Evolutionary conservation across 2,797 vertebrate genomes (phyloP), one percentile per base, ranked within the genome.

Genomic region (Oophaga sylvatica): DNA sequence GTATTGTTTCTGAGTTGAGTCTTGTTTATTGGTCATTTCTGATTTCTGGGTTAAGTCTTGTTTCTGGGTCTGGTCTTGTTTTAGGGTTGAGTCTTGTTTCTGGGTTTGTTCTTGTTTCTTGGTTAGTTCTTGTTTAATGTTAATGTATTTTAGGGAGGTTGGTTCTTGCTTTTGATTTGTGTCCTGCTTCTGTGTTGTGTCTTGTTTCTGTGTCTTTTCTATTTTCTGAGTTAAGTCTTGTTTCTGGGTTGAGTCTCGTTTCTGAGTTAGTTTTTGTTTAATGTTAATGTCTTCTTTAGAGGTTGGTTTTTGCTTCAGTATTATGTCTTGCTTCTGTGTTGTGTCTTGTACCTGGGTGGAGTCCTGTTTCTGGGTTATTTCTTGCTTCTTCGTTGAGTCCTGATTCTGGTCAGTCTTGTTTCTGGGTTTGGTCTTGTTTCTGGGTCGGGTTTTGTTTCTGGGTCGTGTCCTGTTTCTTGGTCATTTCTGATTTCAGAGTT

Each of bases 151-250:
- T 16, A 76, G 63, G 2, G 15, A 10, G 22, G 20, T 16, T 48
- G 19, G 17, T 4, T 56, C 15, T 56, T 77, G 9, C 53, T 85
- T 78, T 16, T 83, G 11, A 1, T 0, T 57, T 16, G 65, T 11
- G 0, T 83, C 68, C 60, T 20, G 7, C 35, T 41, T 53, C 48
- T 53, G 31, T 0, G 62, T 81, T 9, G 62, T 11, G 7, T 67
- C 35, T 68, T 45, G 80, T 57, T 83, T 83, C 13, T 29, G 65
- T 29, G 48, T 70, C 9, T n/a, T 11, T 0, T 82, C 80, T 26
- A n/a, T 62, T 26, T 82, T 82, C n/a, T 53, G 62, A 10, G 80
- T 48, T 26, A 31, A 9, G 12, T 81, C 77, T n/a, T 81, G 80
- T 62, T 65, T 68, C 17, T 67, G 31, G 12, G 17, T 41, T 35